A percentile compares a stretch with the other conserved stretches of the same genome.
phyloP scores from a whole-genome alignment of 2,888 invertebrate species.

The Pristionchus fissidentatus region DNA sequence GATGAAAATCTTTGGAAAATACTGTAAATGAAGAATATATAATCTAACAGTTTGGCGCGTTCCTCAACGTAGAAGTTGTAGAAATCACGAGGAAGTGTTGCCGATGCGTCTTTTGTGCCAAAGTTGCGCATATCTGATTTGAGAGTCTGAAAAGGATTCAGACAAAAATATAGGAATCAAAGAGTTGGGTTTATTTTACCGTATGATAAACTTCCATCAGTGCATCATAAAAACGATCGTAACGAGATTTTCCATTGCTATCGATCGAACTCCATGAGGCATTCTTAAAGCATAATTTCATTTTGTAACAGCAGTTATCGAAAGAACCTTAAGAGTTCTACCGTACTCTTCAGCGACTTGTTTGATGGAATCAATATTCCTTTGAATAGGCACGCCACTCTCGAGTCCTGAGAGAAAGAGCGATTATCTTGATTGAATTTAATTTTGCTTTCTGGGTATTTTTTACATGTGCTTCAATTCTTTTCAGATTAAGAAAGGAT shows the following conservation, averaged over 20 bases:
- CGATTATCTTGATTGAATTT: too few relatives aligned
- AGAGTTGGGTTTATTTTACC: not conserved
- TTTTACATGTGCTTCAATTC: not conserved
- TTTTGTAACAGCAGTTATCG: not conserved
- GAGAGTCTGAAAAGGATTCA: not conserved
- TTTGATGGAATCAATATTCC: not conserved
- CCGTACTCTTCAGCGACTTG: not conserved
- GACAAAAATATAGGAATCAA: not conserved
- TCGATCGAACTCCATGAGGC: not conserved
- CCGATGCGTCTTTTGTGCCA: not conserved
- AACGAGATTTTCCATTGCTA: not conserved
- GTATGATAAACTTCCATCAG: not conserved
- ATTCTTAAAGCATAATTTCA: not conserved
- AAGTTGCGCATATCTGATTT: not conserved
- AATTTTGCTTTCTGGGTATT: too few relatives aligned
- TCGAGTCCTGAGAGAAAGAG: not conserved
- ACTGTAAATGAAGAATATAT: not conserved
- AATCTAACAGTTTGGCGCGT: not conserved
- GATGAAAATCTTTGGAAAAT: too few relatives aligned
- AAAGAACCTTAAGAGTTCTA: not conserved
- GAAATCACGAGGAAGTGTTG: not conserved
- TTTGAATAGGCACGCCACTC: not conserved
- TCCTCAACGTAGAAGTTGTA: slow-evolving; percentile 15
- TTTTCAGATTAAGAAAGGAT: too few relatives aligned
- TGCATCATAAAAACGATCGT: not conserved